A percentile compares a stretch with the other conserved stretches of the same genome.
These are phyloP conservation scores for Drosophila borborema DNA, from an alignment of 2,888 invertebrate species.

Conservation along the genomic window DNA sequence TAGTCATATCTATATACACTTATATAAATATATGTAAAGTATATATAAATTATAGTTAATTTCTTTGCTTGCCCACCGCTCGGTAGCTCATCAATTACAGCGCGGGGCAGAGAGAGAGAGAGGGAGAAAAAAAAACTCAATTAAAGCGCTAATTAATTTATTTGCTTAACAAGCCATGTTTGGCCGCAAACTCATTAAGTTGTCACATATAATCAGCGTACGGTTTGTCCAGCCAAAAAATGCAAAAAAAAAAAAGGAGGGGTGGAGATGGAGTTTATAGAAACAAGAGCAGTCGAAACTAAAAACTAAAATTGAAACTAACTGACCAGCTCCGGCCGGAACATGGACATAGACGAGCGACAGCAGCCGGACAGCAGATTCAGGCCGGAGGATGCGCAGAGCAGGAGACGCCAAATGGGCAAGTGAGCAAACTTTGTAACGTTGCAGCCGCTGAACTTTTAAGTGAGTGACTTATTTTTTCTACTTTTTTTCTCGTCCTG, in stretches of 20 bases:
- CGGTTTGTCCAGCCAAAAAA: slow-evolving; percentile 47
- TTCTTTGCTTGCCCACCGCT: slow-evolving; percentile 35
- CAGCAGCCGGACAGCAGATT: slow-evolving; percentile 17
- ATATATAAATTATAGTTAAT: slow-evolving; percentile 56
- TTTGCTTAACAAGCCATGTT: slow-evolving; percentile 79
- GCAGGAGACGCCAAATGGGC: slow-evolving; percentile 44
- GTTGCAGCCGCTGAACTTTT: slow-evolving; percentile 74
- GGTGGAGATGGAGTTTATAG: neutral
- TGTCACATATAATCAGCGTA: slow-evolving; percentile 79
- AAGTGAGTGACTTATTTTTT: slow-evolving; percentile 81
- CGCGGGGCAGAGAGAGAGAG: neutral
- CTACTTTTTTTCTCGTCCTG: slow-evolving; percentile 47
- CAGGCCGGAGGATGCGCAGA: slow-evolving; percentile 9
- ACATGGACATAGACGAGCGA: slow-evolving; percentile 30
- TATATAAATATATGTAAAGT: neutral
- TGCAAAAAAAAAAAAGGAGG: slow-evolving; percentile 1
- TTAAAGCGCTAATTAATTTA: slow-evolving; percentile 79
- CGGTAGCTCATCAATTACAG: slow-evolving; percentile 54
- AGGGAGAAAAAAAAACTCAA: slow-evolving; percentile 58
- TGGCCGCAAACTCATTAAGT: slow-evolving; percentile 79
- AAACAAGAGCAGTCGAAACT: slow-evolving; percentile 15
- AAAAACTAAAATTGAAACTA: slow-evolving; percentile 79
- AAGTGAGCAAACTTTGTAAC: slow-evolving; percentile 71
- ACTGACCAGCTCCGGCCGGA: slow-evolving; percentile 62
- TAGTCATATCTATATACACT: too few relatives aligned